Evolutionary conservation across 2,888 invertebrate species (phyloP).

Genomic region (Beris chalybata): DNA sequence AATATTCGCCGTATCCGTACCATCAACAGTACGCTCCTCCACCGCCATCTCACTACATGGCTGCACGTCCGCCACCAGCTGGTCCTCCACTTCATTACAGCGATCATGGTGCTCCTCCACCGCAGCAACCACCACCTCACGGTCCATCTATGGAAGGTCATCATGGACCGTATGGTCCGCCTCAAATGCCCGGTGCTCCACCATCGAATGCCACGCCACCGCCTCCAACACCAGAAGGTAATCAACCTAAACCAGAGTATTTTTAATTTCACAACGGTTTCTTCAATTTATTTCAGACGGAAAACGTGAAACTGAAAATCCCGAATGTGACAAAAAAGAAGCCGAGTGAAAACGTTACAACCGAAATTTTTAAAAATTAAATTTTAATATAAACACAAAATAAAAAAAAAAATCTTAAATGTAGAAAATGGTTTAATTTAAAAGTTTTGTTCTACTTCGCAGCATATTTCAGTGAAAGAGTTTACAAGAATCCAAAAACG

Average conservation of each 20-base stretch:
- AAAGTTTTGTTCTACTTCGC: too few species aligned
- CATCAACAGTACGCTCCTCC: constrained; percentile 55
- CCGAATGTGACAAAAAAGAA: constrained; percentile 53
- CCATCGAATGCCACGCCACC: constrained; percentile 30
- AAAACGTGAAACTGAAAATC: constrained; percentile 42
- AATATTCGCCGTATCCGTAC: constrained; percentile 53
- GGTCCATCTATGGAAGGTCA: constrained; percentile 41
- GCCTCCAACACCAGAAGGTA: constrained; percentile 18
- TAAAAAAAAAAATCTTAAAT: too few species aligned
- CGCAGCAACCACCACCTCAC: constrained; percentile 42
- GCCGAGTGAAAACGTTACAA: constrained; percentile 44
- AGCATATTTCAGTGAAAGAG: too few species aligned
- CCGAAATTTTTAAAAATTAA: too few species aligned
- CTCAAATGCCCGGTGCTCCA: constrained; percentile 38
- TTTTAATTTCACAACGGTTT: constrained; percentile 34
- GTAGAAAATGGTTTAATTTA: too few species aligned
- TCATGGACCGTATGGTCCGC: constrained; percentile 43
- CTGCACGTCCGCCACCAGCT: constrained; percentile 46
- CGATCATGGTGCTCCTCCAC: constrained; percentile 42
- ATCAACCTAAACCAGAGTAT: constrained; percentile 16
- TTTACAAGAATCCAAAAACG: too few species aligned
- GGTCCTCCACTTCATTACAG: constrained; percentile 43
- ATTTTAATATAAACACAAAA: too few species aligned
- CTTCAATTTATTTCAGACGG: constrained; percentile 37
- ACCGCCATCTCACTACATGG: constrained; percentile 51